Base-by-base conservation (phyloP, 2,888 invertebrate species). In the Rhamphomyia laevipes region DNA sequence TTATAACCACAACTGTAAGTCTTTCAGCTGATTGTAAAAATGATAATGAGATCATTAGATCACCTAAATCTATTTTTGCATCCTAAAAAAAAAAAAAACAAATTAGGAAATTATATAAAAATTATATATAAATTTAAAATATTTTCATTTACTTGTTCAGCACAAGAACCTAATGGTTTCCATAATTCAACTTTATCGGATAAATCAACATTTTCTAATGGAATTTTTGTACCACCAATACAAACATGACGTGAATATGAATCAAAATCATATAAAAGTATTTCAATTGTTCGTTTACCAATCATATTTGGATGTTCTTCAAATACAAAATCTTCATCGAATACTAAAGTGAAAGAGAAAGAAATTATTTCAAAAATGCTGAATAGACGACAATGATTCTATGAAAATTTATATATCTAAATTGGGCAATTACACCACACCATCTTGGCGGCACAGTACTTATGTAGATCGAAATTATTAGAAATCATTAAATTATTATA, bases 11-110 rank as follows among this genome's bases (percentile, higher is more conserved):
- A 18, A 93, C 81, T 0, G 91, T 92, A 17, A 95, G 76, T 23
- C 93, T 80, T 15, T 91, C 92, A 21, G 93, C 93, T 18, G 89
- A 90, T 13, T 91, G 92, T 35, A 93, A 74, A 68, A 92, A 95
- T 60, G 92, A 90, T 47, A 95, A 73, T 1, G 92, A 91, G 46
- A 95, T 68, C 86, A 94, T 89, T 62, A 95, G 68, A 71, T 95
- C 94, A 0, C 94, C 94, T 23, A 92, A 74, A 62, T 91, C 86
- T 50, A 88, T 82, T 68, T 88, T 89, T 52, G 67, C 62, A 46
- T 71, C 71, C 63, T 69, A 55, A 1, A 50, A 43, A 42, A 11
- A 37, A 2, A 31, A 15, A 16, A n/a, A 35, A 15, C 13, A 43
- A 7, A 46, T 37, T 41, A 11, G 17, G 4, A 17, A 45, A 16